Evolutionary conservation across 2,888 invertebrate species (phyloP).

Genomic region (Acanthacorydalis orientalis): DNA sequence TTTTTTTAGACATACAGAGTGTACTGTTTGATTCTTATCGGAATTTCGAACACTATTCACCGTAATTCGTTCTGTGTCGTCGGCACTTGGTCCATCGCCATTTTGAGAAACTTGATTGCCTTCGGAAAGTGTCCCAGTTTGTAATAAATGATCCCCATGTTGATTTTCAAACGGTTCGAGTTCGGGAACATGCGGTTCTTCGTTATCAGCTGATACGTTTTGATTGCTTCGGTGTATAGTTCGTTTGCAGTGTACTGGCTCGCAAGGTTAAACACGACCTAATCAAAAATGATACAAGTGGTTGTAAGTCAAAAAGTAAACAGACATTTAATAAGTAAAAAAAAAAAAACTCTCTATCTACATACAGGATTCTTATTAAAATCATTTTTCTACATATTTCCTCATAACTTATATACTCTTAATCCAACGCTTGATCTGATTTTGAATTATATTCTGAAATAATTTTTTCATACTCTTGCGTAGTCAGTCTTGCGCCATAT

Average conservation of each 20-base stretch:
- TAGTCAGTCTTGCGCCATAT: no score
- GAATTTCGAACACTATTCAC: constrained; percentile 21
- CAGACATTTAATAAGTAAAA: no score
- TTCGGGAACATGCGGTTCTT: constrained; percentile 88
- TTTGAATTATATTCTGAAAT: no score
- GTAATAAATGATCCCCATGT: constrained; percentile 97
- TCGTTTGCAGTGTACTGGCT: constrained; percentile 89
- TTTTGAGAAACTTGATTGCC: constrained; percentile 93
- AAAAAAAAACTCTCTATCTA: no score
- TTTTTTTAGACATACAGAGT: no score
- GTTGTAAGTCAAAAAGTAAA: no score
- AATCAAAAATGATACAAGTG: constrained; percentile 5
- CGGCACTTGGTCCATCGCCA: constrained; percentile 95
- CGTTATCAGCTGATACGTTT: constrained; percentile 87
- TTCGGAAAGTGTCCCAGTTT: constrained; percentile 86
- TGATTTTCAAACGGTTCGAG: constrained; percentile 84
- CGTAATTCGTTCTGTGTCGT: constrained; percentile 84
- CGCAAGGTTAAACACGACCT: constrained; percentile 92
- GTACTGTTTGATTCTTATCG: no score
- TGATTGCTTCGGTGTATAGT: constrained; percentile 89
- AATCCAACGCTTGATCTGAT: no score
- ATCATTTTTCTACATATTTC: no score
- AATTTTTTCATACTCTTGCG: no score
- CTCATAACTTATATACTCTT: no score
- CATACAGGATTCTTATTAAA: no score